Percentiles rank a stretch among this genome's conserved stretches.
phyloP scores from a whole-genome alignment of 2,797 vertebrate species.

The Typhlichthys eigenmanni region DNA sequence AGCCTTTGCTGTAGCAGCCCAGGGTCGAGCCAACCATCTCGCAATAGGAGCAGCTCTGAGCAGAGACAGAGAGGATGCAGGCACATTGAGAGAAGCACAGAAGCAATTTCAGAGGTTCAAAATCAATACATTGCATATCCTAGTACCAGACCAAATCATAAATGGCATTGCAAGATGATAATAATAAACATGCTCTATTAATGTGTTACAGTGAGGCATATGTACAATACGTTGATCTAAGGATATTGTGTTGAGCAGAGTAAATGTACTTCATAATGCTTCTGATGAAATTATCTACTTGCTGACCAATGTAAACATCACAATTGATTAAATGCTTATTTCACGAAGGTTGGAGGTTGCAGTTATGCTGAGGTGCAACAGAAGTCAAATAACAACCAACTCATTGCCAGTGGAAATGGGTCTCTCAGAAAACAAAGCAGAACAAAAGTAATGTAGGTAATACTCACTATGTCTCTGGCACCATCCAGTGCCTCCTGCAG shows the following conservation, averaged over 20 bases:
- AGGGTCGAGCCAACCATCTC: slow-evolving; percentile 94
- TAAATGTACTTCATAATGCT: background rate
- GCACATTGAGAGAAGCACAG: slow-evolving; percentile 1
- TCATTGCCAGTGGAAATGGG: background rate
- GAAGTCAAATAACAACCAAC: background rate
- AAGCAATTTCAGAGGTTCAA: background rate
- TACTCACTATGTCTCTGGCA: slow-evolving; percentile 92
- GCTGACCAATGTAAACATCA: background rate
- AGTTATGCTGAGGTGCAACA: background rate
- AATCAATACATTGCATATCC: slow-evolving; percentile 20
- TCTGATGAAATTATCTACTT: background rate
- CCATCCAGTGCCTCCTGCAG: slow-evolving; percentile 98
- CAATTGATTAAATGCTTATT: background rate
- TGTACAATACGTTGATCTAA: background rate
- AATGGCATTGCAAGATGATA: background rate
- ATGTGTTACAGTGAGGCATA: background rate
- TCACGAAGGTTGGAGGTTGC: background rate
- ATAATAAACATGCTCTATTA: slow-evolving; percentile 6
- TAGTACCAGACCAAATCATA: background rate
- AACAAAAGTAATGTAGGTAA: slow-evolving; percentile 1
- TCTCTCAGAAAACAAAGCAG: slow-evolving; percentile 7
- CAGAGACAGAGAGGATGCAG: slow-evolving; percentile 17
- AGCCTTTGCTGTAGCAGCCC: slow-evolving; percentile 99
- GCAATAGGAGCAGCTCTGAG: slow-evolving; percentile 94
- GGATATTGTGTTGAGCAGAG: background rate